Conservation (phyloP, 2,888 invertebrate species). For the Amblyteles armatorius region DNA sequence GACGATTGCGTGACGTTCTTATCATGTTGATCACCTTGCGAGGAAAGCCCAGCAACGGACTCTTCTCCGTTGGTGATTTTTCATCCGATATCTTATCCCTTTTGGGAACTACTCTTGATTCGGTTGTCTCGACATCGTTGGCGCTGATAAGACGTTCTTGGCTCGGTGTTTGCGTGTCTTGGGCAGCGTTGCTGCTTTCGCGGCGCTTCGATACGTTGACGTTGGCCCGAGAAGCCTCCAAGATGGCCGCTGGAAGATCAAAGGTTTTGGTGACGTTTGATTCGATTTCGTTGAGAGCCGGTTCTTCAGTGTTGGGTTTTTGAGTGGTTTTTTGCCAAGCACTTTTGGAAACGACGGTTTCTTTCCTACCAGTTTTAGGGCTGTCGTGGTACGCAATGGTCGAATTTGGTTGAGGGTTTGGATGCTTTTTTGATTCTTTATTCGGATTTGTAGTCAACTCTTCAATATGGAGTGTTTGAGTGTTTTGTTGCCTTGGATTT, state of each 20-base stretch:
- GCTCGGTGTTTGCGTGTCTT: not conserved
- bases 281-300: not conserved
- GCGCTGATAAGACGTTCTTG: not conserved
- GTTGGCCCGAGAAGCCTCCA: too few relatives aligned
- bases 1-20: constrained; percentile 5
- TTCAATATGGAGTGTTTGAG: not conserved
- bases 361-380: not conserved
- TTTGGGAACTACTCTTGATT: not conserved
- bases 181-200: not conserved
- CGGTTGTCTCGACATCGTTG: not conserved
- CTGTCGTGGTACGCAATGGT: too few relatives aligned
- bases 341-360: not conserved
- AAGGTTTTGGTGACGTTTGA: not conserved
- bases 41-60: constrained; percentile 8
- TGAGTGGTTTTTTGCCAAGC: not conserved
- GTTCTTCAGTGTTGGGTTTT: not conserved
- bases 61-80: constrained; percentile 26
- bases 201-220: too few relatives aligned
- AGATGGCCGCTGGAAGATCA: too few relatives aligned
- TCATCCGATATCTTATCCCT: constrained; percentile 16
- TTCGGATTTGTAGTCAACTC: not conserved
- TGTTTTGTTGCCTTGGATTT: not conserved
- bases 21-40: constrained; percentile 42
- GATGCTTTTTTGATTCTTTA: not conserved
- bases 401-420: not conserved